phyloP scores from a whole-genome alignment of 1,140 invertebrate species.

The Heliconius hermathena region DNA sequence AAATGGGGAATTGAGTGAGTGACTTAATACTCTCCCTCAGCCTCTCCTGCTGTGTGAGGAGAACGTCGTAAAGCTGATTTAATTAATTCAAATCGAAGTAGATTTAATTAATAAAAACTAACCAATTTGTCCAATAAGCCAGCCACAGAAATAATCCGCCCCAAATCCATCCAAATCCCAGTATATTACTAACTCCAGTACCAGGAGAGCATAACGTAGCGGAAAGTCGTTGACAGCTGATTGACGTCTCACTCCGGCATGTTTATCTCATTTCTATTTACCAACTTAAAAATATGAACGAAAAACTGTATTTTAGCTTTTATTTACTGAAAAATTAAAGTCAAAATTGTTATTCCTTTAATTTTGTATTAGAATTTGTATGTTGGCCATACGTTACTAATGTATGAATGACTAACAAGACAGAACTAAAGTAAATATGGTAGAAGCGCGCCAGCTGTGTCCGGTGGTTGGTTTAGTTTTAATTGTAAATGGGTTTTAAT shows the following conservation, averaged over 20 bases:
- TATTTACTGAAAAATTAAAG: slow-evolving; percentile 37
- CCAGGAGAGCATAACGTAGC: slow-evolving; percentile 71
- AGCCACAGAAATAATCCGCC: slow-evolving; percentile 25
- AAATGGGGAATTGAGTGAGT: too few species aligned
- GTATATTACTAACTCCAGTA: slow-evolving; percentile 64
- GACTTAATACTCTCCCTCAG: too few species aligned
- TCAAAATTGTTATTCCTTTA: slow-evolving; percentile 27
- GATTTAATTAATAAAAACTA: too few species aligned
- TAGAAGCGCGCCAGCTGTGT: slow-evolving; percentile 75
- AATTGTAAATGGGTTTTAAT: slow-evolving; percentile 78
- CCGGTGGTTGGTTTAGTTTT: slow-evolving; percentile 76
- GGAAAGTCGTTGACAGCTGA: slow-evolving; percentile 78
- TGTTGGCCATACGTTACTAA: slow-evolving; percentile 66
- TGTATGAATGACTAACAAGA: slow-evolving; percentile 78
- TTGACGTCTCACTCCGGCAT: slow-evolving; percentile 79
- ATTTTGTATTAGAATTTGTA: slow-evolving; percentile 24
- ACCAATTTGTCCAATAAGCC: neutral
- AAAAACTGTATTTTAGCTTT: slow-evolving; percentile 8
- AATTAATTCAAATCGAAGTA: too few species aligned
- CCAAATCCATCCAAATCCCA: slow-evolving; percentile 50
- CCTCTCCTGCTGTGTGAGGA: too few species aligned
- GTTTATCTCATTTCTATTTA: slow-evolving; percentile 71
- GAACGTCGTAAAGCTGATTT: too few species aligned
- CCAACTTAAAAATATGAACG: slow-evolving; percentile 45
- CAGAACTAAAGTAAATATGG: slow-evolving; percentile 77